Evolutionary conservation across 1,140 invertebrate species (phyloP).

Genomic region (Helicoverpa armigera): DNA sequence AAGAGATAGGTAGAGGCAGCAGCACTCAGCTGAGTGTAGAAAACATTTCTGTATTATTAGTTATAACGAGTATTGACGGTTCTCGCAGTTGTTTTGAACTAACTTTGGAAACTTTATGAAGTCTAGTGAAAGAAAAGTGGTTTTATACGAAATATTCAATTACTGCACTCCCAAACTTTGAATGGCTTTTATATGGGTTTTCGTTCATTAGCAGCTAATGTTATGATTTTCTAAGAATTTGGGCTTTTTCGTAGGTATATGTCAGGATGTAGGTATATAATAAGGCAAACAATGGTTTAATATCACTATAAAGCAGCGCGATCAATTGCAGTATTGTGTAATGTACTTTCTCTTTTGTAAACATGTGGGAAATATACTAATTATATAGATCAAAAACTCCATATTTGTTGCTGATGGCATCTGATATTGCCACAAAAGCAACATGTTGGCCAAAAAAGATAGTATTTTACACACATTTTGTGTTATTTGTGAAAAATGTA

Average conservation of each 20-base stretch:
- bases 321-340: background rate
- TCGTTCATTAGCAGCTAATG: background rate
- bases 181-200: background rate
- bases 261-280: too few relatives aligned
- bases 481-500: too few relatives aligned
- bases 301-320: background rate
- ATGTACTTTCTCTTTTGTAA: too few relatives aligned
- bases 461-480: too few relatives aligned
- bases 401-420: too few relatives aligned
- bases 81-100: constrained; percentile 27
- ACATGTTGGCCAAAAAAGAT: too few relatives aligned
- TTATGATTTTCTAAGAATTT: background rate
- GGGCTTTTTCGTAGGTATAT: background rate
- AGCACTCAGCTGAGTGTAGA: background rate
- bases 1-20: background rate
- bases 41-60: constrained; percentile 31
- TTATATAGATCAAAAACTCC: too few relatives aligned
- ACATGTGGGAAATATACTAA: too few relatives aligned
- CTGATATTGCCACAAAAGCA: too few relatives aligned
- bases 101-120: constrained; percentile 18
- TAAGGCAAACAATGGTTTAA: background rate
- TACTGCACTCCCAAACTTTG: constrained; percentile 37
- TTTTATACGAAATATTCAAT: constrained; percentile 39
- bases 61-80: constrained; percentile 41
- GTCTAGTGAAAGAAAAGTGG: constrained; percentile 33